Evolutionary conservation across 2,888 invertebrate genomes (phyloP), one percentile per base, ranked within the genome.

Genomic region (Epinotia nisella): DNA sequence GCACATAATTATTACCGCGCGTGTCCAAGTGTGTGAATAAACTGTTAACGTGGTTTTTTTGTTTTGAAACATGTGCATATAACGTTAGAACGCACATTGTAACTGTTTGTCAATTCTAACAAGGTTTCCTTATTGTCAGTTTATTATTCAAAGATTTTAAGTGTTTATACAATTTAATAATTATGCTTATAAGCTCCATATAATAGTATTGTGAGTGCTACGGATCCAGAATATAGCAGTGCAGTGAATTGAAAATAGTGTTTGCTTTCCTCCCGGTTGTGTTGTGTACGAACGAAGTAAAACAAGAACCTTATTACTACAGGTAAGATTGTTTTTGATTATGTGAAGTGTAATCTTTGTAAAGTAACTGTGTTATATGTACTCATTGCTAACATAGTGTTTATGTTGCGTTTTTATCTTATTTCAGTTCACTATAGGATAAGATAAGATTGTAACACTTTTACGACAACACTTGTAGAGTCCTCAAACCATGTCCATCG

Each of bases 71-170:
- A 15, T 19, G 11, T 35, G 11, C 3, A 35, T 35, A 9, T 9
- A 21, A 55, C 53, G 11, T 60, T 24, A n/a, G n/a, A 24, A 41
- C 39, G 15, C 66, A 29, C 21, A n/a, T 41, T 19, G 51, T 45
- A 41, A 11, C 7, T 58, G 17, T 67, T 41, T 11, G n/a, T 0
- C 29, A 39, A 49, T 61, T 56, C 55, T 60, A 17, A 67, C 13
- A 53, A 21, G 29, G 13, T 55, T 66, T 24, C 15, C 10, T 17
- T 41, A 45, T 45, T 35, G 17, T n/a, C 17, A n/a, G 53, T 51
- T 55, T 55, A 41, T 67, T 71, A 39, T 71, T 60, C n/a, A 61
- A 11, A 19, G 41, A 41, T 45, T 41, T 21, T 17, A n/a, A 61
- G 24, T 17, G 17, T 41, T 5, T 7, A 56, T 41, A 3, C 5